phyloP scores from a whole-genome alignment of 2,888 invertebrate species.

The Spilosoma lubricipeda region DNA sequence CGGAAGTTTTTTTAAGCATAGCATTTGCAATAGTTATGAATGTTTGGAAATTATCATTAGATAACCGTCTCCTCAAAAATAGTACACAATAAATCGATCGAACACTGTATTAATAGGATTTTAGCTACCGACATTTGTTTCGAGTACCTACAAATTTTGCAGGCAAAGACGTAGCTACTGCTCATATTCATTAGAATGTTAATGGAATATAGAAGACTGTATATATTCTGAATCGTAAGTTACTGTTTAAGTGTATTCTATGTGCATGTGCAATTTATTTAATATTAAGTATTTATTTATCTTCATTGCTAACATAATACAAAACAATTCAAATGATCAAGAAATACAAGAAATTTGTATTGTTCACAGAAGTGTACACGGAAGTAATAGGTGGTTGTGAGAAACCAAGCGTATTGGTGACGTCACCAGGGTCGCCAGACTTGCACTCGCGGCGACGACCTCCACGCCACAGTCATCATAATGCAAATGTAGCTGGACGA shows the following conservation, averaged over 20 bases:
- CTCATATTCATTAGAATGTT: background rate
- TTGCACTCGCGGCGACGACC: constrained; percentile 87
- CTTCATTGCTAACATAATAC: too few species aligned
- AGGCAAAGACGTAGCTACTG: background rate
- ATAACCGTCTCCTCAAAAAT: background rate
- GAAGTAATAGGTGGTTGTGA: constrained; percentile 88
- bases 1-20: background rate
- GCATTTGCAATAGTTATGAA: background rate
- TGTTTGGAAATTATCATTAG: background rate
- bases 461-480: constrained; percentile 81
- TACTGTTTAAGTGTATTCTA: background rate
- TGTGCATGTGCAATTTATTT: background rate
- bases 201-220: background rate
- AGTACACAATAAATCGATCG: too few species aligned
- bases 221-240: background rate
- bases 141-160: background rate
- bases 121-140: background rate
- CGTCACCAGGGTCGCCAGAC: constrained; percentile 97
- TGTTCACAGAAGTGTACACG: constrained; percentile 87
- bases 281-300: too few species aligned
- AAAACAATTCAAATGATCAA: too few species aligned
- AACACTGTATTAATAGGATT: background rate
- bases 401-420: constrained; percentile 96
- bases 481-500: constrained; percentile 92
- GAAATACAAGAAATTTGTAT: background rate